A percentile compares a stretch with the other conserved stretches of the same genome.
These are phyloP conservation scores for Diploscapter pachys DNA, from an alignment of 1,140 invertebrate genomes.

Conservation along the genomic window DNA sequence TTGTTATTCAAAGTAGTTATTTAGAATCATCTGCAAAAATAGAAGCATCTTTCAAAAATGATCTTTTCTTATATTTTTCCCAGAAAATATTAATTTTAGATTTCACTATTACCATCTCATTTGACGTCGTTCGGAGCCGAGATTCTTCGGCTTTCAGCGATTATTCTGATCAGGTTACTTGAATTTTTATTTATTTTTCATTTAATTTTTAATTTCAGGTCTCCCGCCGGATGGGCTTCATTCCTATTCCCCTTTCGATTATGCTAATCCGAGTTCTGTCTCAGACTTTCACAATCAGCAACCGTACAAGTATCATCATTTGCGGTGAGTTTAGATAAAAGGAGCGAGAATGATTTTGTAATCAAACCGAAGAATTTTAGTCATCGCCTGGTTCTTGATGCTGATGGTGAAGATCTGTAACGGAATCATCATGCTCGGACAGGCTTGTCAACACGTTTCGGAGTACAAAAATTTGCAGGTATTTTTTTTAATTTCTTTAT, in stretches of 20 bases:
- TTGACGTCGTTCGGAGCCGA: conserved; percentile 49
- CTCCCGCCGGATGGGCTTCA: conserved; percentile 92
- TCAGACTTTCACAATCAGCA: conserved; percentile 68
- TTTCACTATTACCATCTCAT: conserved; percentile 56
- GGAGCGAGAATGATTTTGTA: background rate
- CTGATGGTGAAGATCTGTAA: conserved; percentile 77
- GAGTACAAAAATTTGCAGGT: background rate
- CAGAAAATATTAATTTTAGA: conserved; percentile 54
- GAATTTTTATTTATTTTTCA: background rate
- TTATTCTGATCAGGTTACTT: conserved; percentile 73
- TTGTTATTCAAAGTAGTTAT: background rate
- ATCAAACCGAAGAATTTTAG: conserved; percentile 57
- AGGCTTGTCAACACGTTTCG: conserved; percentile 70
- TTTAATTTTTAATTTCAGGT: conserved; percentile 19
- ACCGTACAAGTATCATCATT: conserved; percentile 68
- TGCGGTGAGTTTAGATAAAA: background rate
- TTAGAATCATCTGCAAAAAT: no score
- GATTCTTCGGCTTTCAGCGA: conserved; percentile 84
- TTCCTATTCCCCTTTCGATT: conserved; percentile 87
- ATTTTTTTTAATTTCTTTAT: no score
- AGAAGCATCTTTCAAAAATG: no score
- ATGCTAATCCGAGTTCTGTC: conserved; percentile 79
- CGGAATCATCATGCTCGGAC: conserved; percentile 80
- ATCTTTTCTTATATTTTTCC: no score
- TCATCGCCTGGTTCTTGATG: conserved; percentile 61